Percentiles rank a stretch among this genome's conserved stretches.
These are phyloP conservation scores for Microtus ochrogaster DNA, from an alignment of 2,113 vertebrate species.

Conservation along the genomic window DNA sequence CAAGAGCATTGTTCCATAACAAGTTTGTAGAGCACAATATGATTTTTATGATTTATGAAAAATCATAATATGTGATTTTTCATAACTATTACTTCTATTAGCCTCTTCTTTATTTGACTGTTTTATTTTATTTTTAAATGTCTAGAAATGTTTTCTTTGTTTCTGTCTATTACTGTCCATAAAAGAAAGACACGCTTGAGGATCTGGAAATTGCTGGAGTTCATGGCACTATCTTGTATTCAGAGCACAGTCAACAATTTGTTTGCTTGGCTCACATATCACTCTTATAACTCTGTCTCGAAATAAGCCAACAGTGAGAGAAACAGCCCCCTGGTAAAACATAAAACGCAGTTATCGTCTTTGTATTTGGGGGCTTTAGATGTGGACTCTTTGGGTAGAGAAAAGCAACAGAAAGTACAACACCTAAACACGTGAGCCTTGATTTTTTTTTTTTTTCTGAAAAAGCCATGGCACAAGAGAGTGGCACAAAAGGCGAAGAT, in stretches of 20 bases:
- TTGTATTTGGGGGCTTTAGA: background rate
- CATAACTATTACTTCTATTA: background rate
- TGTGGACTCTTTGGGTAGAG: background rate
- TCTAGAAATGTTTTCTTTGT: slow-evolving; percentile 29
- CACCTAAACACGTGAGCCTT: background rate
- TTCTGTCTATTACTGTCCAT: background rate
- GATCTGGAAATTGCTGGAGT: background rate
- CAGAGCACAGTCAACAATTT: background rate
- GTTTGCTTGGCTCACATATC: slow-evolving; percentile 19
- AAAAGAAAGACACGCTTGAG: background rate
- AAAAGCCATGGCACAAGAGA: background rate
- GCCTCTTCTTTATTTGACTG: background rate
- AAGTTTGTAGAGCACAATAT: too few species aligned
- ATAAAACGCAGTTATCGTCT: background rate
- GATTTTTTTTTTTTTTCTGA: background rate
- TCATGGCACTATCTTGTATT: background rate
- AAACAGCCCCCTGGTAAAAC: background rate
- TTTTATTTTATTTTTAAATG: background rate
- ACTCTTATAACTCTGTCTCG: background rate
- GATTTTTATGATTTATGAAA: too few species aligned
- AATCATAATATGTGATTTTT: background rate
- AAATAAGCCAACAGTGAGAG: slow-evolving; percentile 1
- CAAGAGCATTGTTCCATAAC: too few species aligned
- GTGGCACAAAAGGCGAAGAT: background rate
- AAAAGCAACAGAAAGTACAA: background rate